A percentile compares a stretch with the other conserved stretches of the same genome.
These are phyloP conservation scores for Campylomormyrus tamandua DNA, from an alignment of 2,113 vertebrate genomes.

Conservation along the genomic window DNA sequence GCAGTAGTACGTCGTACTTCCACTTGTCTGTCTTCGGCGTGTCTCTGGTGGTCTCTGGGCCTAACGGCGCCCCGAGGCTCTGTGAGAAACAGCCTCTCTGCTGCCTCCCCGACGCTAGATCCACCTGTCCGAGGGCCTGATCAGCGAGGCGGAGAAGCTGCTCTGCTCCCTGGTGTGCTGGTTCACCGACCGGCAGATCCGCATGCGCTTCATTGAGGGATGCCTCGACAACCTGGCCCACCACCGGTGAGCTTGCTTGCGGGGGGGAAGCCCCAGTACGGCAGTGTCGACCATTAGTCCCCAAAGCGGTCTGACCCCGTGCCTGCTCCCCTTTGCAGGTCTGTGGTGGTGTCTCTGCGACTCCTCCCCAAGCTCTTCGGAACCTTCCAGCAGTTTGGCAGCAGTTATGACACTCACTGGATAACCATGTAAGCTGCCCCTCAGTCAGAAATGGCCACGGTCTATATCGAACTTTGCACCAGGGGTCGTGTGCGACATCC, in stretches of 20 bases:
- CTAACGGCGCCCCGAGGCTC: background rate
- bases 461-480: background rate
- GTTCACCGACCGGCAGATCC: conserved; percentile 98
- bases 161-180: conserved; percentile 96
- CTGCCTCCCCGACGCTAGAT: conserved; percentile 56
- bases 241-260: conserved; percentile 71
- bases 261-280: background rate
- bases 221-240: conserved; percentile 96
- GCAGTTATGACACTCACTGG: conserved; percentile 98
- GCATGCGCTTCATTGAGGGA: conserved; percentile 98
- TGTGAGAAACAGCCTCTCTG: background rate
- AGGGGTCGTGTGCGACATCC: background rate
- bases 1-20: background rate
- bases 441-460: background rate
- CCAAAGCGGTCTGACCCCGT: background rate
- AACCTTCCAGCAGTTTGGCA: conserved; percentile 97
- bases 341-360: conserved; percentile 92
- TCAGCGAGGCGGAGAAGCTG: conserved; percentile 96
- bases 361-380: conserved; percentile 95
- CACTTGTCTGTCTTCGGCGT: background rate
- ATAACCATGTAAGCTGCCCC: conserved; percentile 82
- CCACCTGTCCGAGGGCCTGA: conserved; percentile 94
- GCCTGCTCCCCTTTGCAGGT: conserved; percentile 62
- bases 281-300: background rate
- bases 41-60: background rate